A percentile compares a stretch with the other conserved stretches of the same genome.
These are phyloP conservation scores for Meriones psammophilus DNA, from an alignment of 2,797 vertebrate species.

Conservation along the genomic window DNA sequence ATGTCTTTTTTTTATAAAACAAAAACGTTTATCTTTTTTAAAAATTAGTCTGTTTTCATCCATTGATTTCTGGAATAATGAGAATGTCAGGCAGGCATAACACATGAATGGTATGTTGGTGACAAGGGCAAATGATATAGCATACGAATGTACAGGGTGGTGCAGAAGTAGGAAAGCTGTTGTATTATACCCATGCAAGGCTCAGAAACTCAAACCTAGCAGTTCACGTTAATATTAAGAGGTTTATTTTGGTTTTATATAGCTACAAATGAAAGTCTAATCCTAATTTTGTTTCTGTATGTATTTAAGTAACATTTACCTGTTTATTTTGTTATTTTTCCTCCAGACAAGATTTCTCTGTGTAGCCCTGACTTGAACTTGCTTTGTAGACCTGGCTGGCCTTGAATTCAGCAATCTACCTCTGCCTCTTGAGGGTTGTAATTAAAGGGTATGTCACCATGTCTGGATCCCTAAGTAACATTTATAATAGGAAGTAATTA, in stretches of 20 bases:
- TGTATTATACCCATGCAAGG: neutral
- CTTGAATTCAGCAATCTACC: neutral
- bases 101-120: conserved; percentile 31
- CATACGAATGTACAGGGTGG: neutral
- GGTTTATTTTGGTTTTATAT: conserved; percentile 27
- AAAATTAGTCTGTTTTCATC: neutral
- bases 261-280: conserved; percentile 23
- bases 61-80: conserved; percentile 61
- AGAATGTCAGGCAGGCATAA: conserved; percentile 40
- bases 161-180: conserved; percentile 53
- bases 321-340: neutral
- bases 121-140: conserved; percentile 9
- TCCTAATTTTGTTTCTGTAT: conserved; percentile 65
- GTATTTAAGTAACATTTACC: conserved; percentile 40
- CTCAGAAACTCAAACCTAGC: conserved; percentile 25
- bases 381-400: neutral
- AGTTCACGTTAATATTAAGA: conserved; percentile 38
- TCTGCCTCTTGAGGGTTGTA: neutral
- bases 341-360: neutral
- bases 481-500: conserved; percentile 56
- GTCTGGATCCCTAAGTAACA: neutral
- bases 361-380: neutral
- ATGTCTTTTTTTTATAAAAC: conserved; percentile 12
- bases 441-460: neutral
- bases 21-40: conserved; percentile 41